Evolutionary conservation across 2,888 invertebrate genomes (phyloP), one percentile per base, ranked within the genome.

Genomic region (Cephus spinipes): DNA sequence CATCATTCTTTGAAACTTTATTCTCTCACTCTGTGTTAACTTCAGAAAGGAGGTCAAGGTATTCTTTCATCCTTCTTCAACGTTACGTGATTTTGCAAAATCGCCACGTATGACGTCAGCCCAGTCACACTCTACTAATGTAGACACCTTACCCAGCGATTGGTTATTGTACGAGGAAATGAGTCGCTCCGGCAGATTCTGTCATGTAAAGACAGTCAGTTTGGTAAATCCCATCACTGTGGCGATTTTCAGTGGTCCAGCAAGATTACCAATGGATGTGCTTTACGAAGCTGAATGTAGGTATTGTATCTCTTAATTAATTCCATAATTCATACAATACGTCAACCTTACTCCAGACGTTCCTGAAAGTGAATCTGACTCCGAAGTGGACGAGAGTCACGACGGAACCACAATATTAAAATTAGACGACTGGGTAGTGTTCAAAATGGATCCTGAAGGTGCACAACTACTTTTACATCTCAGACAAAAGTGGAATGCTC

Each of bases 111-210:
- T 86, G 30, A 88, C 87, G 34, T 87, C 90, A 11, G 88, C 89
- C 1, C 89, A 90, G 82, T 83, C 89, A 11, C 92, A 92, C 80
- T 88, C 90, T 4, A 88, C 90, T 73, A 90, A 91, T 69, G 91
- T 93, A 1, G 89, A 91, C 73, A 87, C 88, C 71, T 89, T 96
- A 75, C 95, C 96, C 0, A 94, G 95, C 15, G 96, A 97, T 86
- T 98, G 98, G 98, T 92, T 98, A 30, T 93, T 97, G 15, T 98
- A 95, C 88, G 97, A 97, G 88, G 98, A 98, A 91, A 95, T 98
- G 91, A 95, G 95, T 0, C 94, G 96, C 73, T 93, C 94, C 0
- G 94, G 95, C 0, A 93, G 94, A 31, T 93, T 94, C 76, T 95
- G 96, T 80, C 94, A 95, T 87, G 94, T 97, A 1, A 94, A 96